Evolutionary conservation across 2,888 invertebrate genomes (phyloP).

Genomic region (Altica lythri): DNA sequence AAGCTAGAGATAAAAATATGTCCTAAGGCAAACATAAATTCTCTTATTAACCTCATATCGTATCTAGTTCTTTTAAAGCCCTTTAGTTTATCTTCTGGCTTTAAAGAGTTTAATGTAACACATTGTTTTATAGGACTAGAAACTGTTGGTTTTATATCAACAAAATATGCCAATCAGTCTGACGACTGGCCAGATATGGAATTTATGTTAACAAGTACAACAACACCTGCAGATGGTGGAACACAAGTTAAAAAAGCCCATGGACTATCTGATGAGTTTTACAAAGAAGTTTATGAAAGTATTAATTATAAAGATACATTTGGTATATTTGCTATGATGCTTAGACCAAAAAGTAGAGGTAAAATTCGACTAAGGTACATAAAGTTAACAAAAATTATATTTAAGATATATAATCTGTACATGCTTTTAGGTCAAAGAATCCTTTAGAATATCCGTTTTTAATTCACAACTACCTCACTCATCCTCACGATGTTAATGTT

Average conservation of each 20-base stretch:
- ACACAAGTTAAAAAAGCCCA: constrained; percentile 77
- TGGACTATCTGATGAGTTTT: constrained; percentile 80
- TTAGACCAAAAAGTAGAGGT: constrained; percentile 87
- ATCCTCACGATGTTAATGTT: constrained; percentile 82
- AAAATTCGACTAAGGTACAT: constrained; percentile 63
- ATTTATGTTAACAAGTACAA: constrained; percentile 85
- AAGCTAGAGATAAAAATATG: no score
- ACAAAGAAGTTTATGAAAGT: constrained; percentile 73
- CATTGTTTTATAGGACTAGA: constrained; percentile 64
- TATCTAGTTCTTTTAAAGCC: no score
- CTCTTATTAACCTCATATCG: no score
- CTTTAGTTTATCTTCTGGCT: no score
- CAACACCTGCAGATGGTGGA: constrained; percentile 81
- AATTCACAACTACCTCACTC: constrained; percentile 89
- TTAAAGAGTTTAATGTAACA: no score
- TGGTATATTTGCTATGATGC: constrained; percentile 85
- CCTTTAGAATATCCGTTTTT: constrained; percentile 82
- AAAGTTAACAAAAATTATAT: no score
- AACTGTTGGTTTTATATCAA: constrained; percentile 84
- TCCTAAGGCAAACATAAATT: no score
- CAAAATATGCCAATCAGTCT: constrained; percentile 83
- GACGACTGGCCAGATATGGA: constrained; percentile 94
- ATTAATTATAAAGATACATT: constrained; percentile 78
- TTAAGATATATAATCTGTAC: no score
- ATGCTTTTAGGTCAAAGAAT: constrained; percentile 62